Evolutionary conservation across 2,888 invertebrate genomes (phyloP).

Genomic region (Muscina levida): DNA sequence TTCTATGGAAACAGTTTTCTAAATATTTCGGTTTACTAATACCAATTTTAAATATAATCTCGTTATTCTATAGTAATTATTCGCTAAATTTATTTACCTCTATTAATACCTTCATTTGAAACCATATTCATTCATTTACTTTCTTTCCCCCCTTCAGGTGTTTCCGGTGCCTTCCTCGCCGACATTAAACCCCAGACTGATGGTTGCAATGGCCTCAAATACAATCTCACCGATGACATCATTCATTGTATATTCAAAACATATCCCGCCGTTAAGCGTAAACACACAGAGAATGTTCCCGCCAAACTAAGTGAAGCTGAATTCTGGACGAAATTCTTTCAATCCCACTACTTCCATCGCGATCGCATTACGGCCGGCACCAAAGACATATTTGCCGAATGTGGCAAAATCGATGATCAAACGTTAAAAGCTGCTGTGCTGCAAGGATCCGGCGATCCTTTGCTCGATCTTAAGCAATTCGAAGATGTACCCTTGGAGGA

Average conservation of each 20-base stretch:
- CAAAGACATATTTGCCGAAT: constrained; percentile 98
- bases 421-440: constrained; percentile 88
- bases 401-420: constrained; percentile 97
- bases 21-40: too few species aligned
- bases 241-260: constrained; percentile 99
- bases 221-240: constrained; percentile 97
- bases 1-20: too few species aligned
- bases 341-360: constrained; percentile 99
- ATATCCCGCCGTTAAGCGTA: constrained; percentile 98
- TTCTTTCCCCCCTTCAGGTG: constrained; percentile 80
- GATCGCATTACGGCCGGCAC: constrained; percentile 93
- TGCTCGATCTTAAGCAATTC: constrained; percentile 91
- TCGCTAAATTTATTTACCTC: too few species aligned
- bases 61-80: too few species aligned
- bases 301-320: constrained; percentile 96
- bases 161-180: constrained; percentile 89
- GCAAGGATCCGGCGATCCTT: constrained; percentile 88
- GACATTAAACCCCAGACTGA: constrained; percentile 98
- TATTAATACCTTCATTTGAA: too few species aligned
- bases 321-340: constrained; percentile 99
- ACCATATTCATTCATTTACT: too few species aligned
- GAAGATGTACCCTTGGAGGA: constrained; percentile 85
- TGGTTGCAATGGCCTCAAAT: constrained; percentile 97
- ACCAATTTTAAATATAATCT: too few species aligned
- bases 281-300: constrained; percentile 98